Base-by-base conservation (phyloP, 2,113 vertebrate genomes). In the Hymenochirus boettgeri region DNA sequence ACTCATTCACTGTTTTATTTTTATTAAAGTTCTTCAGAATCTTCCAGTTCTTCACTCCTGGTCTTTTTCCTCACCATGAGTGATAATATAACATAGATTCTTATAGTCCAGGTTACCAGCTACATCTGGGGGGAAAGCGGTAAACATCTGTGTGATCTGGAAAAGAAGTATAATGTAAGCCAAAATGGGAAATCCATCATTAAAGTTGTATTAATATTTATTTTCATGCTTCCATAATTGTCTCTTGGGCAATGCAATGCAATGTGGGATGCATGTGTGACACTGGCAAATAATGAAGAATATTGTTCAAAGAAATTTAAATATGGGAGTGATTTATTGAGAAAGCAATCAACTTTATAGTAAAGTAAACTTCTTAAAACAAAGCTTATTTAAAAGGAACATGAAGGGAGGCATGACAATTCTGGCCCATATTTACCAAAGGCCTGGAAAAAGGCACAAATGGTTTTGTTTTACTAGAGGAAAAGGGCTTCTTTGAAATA, bases 71-170 rank as follows among this genome's bases (percentile, higher is more conserved):
- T 95, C 92, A 0, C 92, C 92, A 0, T 95, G 92, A 3, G 92
- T 94, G 82, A 95, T 95, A 72, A 95, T 82, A 0, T 94, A 93
- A 66, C 92, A 94, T 69, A 95, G 88, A 73, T 92, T 95, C 75
- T 91, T 89, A 57, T 95, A 95, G 74, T 94, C 92, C 3, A 95
- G 81, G 73, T 94, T 92, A 50, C 93, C 93, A 5, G 88, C 83
- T n/a, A 89, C 85, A 59, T 95, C 92, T 66, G 93, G 86, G 1
- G 89, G 92, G 73, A 95, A 94, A 26, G 92, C 92, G 1, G 83
- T 81, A 70, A 95, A 94, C 88, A 94, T 93, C 77, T 95, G 90
- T 11, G 85, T 90, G 62, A 92, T 66, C 93, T 95, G 75, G 24
- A 52, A 70, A 70, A 75, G 17, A 71, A 70, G 59, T 23, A 47